Conservation (phyloP, 2,888 invertebrate genomes). For the Mythimna vitellina region DNA sequence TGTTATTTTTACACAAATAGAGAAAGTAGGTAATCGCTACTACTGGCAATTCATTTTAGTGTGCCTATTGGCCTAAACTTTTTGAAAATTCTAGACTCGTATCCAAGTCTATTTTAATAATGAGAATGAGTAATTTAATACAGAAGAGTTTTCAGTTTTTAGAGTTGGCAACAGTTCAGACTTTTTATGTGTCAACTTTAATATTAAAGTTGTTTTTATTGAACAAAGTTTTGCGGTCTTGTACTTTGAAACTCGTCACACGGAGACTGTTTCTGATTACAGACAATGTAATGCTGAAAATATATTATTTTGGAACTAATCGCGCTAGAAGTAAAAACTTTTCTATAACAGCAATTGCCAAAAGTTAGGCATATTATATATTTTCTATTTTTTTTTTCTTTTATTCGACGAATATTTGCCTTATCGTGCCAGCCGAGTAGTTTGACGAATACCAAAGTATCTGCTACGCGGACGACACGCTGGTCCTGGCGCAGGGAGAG, state of each 20-base stretch:
- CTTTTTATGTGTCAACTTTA: conserved; percentile 4
- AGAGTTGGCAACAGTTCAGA: neutral
- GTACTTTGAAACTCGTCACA: neutral
- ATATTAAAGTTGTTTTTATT: conserved; percentile 14
- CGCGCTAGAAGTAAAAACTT: neutral
- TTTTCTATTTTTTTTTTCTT: neutral
- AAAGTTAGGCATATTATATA: neutral
- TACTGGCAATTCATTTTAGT: conserved; percentile 15
- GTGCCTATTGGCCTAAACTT: conserved; percentile 1
- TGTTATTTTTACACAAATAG: conserved; percentile 35
- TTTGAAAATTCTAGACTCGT: conserved; percentile 10
- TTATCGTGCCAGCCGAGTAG: too few relatives aligned
- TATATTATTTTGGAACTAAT: neutral
- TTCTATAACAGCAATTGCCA: neutral
- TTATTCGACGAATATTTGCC: too few relatives aligned
- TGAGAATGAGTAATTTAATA: conserved; percentile 23
- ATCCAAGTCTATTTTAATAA: conserved; percentile 34
- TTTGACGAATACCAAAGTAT: too few relatives aligned
- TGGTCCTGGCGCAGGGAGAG: too few relatives aligned
- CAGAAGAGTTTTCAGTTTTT: neutral
- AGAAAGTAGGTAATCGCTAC: conserved; percentile 5
- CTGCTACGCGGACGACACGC: too few relatives aligned
- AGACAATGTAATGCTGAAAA: neutral
- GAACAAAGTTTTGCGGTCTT: neutral
- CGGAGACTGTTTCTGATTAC: neutral